Evolutionary conservation across 2,797 vertebrate genomes (phyloP), one percentile per base, ranked within the genome.

Genomic region (Atherinosoma microstoma): DNA sequence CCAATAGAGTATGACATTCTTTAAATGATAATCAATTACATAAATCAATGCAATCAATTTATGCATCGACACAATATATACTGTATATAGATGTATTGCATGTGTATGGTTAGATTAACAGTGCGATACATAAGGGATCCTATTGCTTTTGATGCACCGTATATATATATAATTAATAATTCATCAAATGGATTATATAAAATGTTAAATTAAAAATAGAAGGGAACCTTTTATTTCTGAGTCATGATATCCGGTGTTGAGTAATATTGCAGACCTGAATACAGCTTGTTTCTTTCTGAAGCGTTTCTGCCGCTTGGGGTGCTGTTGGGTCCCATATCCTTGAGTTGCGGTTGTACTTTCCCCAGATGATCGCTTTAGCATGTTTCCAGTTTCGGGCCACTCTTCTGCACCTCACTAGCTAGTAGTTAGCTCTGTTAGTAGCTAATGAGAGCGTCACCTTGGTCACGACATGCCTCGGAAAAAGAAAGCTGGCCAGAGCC

Each of bases 401-500:
- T 24, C 16, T 4, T 1, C 0, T 0, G 60, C 56, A 60, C 49
- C 54, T 42, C n/a, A 5, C 0, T 35, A 9, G 77, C 60, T 72
- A 54, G 42, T 10, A 30, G 62, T 61, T 87, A 79, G 73, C 67
- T 68, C 18, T 13, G 30, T 29, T 68, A 67, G 73, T 71, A 40
- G 76, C 85, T 76, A 67, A 77, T 82, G 85, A 86, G 42, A 81
- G 45, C 64, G 18, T 42, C 45, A 36, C 13, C 53, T 58, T 64
- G 15, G 32, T 30, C 24, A 8, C 63, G 57, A 15, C 90, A 99
- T 99, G 98, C 98, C 98, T 64, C 96, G 95, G 76, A 97, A 93
- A 90, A 99, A 94, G 94, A 98, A 96, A 84, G 95, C 79, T 84
- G 88, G 93, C 51, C 94, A 94, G 69, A 97, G 94, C 90, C 96